These are phyloP conservation scores for Eupsilia transversa DNA, from an alignment of 2,888 invertebrate species.

Conservation along the genomic window DNA sequence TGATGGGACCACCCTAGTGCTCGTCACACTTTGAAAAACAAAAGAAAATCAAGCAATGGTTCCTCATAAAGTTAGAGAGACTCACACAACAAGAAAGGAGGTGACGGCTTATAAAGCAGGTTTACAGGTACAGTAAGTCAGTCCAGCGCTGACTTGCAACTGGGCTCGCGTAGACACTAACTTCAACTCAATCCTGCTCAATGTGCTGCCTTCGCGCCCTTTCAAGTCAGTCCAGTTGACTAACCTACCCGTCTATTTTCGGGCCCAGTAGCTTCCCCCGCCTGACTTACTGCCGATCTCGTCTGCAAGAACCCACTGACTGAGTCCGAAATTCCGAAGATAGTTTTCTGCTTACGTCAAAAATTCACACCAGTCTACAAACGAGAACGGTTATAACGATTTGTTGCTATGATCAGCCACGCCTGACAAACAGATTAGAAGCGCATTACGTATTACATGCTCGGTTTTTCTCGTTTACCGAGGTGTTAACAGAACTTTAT, in stretches of 20 bases:
- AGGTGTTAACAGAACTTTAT: slow-evolving; percentile 8
- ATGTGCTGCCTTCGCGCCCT: no score
- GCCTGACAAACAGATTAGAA: slow-evolving; percentile 26
- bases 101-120: no score
- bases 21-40: not conserved
- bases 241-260: no score
- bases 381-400: not conserved
- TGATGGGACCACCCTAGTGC: not conserved
- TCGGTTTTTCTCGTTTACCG: slow-evolving; percentile 4
- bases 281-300: no score
- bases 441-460: not conserved
- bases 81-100: not conserved
- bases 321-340: not conserved
- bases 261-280: no score
- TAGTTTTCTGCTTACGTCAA: not conserved
- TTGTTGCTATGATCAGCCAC: not conserved
- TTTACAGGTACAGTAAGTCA: no score
- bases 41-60: not conserved
- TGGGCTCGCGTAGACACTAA: no score
- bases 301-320: no score
- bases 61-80: not conserved
- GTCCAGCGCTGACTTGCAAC: no score
- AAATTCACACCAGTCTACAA: slow-evolving; percentile 3
- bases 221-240: no score
- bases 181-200: no score